phyloP scores from a whole-genome alignment of 2,888 invertebrate genomes.

The Punctoribates punctum region DNA sequence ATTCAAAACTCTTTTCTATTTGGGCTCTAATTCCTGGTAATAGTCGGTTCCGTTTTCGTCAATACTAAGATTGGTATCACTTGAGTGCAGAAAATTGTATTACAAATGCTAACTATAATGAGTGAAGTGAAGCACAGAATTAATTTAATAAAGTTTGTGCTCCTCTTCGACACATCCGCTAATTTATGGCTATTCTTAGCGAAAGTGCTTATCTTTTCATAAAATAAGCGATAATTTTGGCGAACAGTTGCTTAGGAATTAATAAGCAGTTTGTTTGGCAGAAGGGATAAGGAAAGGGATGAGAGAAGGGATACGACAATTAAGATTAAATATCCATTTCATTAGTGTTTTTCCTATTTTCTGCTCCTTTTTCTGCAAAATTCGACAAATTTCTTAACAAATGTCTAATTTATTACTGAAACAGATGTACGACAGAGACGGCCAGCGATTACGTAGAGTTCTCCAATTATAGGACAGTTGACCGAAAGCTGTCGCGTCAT shows the following conservation, averaged over 20 bases:
- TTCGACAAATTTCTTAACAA: background rate
- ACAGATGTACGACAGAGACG: conserved; percentile 81
- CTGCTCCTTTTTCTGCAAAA: background rate
- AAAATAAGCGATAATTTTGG: background rate
- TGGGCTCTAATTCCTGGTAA: background rate
- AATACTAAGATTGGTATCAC: background rate
- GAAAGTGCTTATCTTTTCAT: conserved; percentile 2
- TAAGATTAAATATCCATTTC: background rate
- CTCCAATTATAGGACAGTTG: conserved; percentile 85
- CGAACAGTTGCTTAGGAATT: background rate
- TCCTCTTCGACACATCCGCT: background rate
- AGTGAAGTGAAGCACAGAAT: conserved; percentile 14
- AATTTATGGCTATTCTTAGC: background rate
- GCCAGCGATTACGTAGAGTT: conserved; percentile 95
- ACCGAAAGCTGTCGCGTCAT: conserved; percentile 80
- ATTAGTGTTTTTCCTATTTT: background rate
- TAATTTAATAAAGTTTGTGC: background rate
- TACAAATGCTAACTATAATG: background rate
- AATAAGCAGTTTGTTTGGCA: background rate
- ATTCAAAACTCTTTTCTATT: background rate
- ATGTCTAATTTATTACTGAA: conserved; percentile 46
- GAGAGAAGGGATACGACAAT: background rate
- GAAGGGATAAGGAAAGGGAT: background rate
- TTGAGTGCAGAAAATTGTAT: no score
- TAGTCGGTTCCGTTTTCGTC: background rate